phyloP scores from a whole-genome alignment of 2,797 vertebrate genomes.

The Takifugu ocellatus region DNA sequence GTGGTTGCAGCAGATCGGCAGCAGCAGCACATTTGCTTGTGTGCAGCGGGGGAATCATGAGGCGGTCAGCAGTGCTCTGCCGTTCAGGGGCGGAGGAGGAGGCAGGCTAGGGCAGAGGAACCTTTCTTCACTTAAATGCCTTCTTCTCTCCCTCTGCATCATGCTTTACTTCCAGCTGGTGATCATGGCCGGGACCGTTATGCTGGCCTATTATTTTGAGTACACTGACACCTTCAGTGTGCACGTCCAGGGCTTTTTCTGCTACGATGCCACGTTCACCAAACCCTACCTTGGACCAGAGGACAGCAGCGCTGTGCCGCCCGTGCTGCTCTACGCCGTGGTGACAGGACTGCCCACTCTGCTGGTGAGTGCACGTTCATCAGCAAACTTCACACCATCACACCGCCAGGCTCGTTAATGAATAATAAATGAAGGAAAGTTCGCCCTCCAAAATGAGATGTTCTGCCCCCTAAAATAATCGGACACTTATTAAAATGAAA shows the following conservation, averaged over 20 bases:
- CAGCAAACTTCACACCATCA: constrained; percentile 4
- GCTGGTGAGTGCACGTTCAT: constrained; percentile 80
- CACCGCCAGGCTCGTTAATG: too few relatives aligned
- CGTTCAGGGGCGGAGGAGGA: constrained; percentile 22
- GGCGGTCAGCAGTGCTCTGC: constrained; percentile 23
- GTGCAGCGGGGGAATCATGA: constrained; percentile 52
- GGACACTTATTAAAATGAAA: too few relatives aligned
- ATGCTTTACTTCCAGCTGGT: constrained; percentile 93
- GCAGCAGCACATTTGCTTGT: constrained; percentile 28
- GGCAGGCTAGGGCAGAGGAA: constrained; percentile 34
- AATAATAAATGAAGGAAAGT: background rate
- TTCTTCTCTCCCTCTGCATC: constrained; percentile 57
- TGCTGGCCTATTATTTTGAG: constrained; percentile 98
- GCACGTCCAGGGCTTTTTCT: constrained; percentile 97
- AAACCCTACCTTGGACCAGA: constrained; percentile 95
- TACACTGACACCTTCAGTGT: constrained; percentile 97
- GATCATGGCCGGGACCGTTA: constrained; percentile 98
- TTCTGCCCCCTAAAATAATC: too few relatives aligned
- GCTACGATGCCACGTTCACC: constrained; percentile 92
- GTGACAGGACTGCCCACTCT: constrained; percentile 89
- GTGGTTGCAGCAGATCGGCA: constrained; percentile 1
- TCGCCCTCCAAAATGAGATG: background rate
- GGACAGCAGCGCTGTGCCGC: constrained; percentile 90
- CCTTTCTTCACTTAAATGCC: constrained; percentile 47
- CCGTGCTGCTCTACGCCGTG: constrained; percentile 87